Percentiles rank a stretch among this genome's conserved stretches.
These are phyloP conservation scores for Paguma larvata DNA, from an alignment of 2,797 vertebrate genomes.

Conservation along the genomic window DNA sequence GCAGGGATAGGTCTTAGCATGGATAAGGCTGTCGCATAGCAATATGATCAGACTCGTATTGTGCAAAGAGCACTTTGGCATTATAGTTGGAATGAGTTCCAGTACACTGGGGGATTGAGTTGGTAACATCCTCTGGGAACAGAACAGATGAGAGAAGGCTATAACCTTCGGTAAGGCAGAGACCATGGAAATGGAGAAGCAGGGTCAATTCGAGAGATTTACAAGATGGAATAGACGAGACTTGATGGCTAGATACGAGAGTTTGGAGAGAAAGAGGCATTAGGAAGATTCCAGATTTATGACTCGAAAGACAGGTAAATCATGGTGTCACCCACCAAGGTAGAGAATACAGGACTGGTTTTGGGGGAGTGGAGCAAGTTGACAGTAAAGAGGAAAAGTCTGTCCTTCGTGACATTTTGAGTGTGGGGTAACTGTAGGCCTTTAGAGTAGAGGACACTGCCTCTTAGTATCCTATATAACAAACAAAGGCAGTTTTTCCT, in stretches of 20 bases:
- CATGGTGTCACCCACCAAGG: background rate
- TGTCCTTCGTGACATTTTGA: background rate
- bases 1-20: background rate
- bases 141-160: background rate
- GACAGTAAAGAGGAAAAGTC: background rate
- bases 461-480: background rate
- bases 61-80: background rate
- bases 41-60: background rate
- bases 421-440: background rate
- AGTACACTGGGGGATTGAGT: background rate
- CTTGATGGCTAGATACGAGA: background rate
- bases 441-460: background rate
- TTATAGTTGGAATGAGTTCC: background rate
- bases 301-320: background rate
- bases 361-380: background rate
- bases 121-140: background rate
- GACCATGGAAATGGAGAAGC: background rate
- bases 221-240: background rate
- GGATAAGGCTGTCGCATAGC: background rate
- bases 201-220: background rate
- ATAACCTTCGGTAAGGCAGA: background rate
- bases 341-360: background rate
- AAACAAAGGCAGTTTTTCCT: background rate
- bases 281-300: background rate
- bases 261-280: background rate